Conservation (phyloP, 2,113 vertebrate genomes). For the Psilopogon haemacephalus region DNA sequence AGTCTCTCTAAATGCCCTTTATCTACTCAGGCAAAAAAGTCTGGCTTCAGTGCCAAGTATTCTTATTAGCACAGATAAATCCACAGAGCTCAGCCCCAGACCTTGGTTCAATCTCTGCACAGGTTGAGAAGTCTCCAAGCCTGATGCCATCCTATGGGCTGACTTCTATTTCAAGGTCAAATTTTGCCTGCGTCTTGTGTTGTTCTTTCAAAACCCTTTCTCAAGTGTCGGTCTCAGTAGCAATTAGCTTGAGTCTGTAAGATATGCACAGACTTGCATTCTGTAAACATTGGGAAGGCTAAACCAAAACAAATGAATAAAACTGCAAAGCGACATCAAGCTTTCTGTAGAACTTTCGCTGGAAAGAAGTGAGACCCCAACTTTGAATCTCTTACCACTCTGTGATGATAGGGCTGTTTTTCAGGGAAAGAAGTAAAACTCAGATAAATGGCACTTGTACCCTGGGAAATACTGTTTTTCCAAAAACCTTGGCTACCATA, state of each 20-base stretch:
- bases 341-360: neutral
- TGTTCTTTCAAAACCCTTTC: conserved; percentile 14
- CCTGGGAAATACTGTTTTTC: conserved; percentile 62
- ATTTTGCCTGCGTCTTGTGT: conserved; percentile 15
- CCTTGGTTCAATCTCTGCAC: neutral
- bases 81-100: neutral
- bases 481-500: conserved; percentile 72
- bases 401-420: conserved; percentile 34
- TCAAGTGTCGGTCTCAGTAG: neutral
- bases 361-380: neutral
- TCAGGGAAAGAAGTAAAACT: conserved; percentile 52
- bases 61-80: neutral
- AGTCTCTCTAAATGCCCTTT: neutral
- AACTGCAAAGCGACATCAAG: neutral
- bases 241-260: neutral
- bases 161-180: neutral
- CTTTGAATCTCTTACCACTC: neutral
- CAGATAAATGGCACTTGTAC: conserved; percentile 61
- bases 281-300: neutral
- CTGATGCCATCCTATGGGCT: neutral
- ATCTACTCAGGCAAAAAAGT: neutral
- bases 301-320: conserved; percentile 17
- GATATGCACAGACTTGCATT: neutral
- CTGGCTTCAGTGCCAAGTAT: neutral
- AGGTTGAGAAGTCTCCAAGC: neutral